Percentiles rank a stretch among this genome's conserved stretches.
Conservation (phyloP, 2,888 invertebrate genomes). For the Tholera decimalis region DNA sequence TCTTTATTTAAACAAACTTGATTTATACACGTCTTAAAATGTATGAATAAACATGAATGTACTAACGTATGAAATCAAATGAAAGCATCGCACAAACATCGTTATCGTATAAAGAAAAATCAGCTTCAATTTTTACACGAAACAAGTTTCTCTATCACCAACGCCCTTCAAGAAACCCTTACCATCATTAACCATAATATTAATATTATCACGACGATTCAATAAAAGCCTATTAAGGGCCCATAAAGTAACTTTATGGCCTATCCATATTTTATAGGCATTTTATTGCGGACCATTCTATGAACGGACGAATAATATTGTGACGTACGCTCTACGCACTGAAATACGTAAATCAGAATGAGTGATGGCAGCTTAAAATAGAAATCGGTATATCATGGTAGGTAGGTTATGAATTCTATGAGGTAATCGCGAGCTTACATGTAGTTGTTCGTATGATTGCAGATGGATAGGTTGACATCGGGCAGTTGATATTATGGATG, state of each 20-base stretch:
- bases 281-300: conserved; percentile 60
- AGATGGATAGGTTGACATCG: neutral
- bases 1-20: no score
- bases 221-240: conserved; percentile 52
- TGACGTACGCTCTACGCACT: conserved; percentile 31
- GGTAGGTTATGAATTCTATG: conserved; percentile 20
- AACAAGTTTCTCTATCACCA: neutral
- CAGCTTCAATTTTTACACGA: neutral
- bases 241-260: conserved; percentile 45
- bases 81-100: no score
- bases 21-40: no score
- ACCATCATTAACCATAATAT: conserved; percentile 36
- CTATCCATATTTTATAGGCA: conserved; percentile 58
- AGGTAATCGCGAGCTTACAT: conserved; percentile 16
- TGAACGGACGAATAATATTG: conserved; percentile 46
- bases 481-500: neutral
- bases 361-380: conserved; percentile 34
- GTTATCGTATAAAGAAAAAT: no score
- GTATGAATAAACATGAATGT: no score
- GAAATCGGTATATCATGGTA: neutral
- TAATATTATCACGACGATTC: conserved; percentile 55
- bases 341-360: conserved; percentile 49
- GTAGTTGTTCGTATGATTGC: no score
- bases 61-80: no score
- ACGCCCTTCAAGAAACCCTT: conserved; percentile 2